Conservation (phyloP, 30 jellyfish, hydroid and myxozoan genomes). For the Clytia hemisphaerica region DNA sequence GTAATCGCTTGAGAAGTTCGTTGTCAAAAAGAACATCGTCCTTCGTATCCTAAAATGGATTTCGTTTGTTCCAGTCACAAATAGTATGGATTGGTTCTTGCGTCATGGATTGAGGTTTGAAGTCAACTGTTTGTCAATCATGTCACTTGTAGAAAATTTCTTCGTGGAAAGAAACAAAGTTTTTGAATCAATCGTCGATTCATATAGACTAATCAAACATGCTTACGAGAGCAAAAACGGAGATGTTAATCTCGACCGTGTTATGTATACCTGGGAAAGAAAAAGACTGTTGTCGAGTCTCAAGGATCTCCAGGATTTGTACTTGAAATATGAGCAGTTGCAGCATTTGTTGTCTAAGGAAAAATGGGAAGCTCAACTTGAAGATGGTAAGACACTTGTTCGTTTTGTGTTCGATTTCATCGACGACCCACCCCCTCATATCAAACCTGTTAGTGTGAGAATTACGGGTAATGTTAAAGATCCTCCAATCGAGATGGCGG, state of each 20-base stretch:
- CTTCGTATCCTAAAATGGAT: too few relatives aligned
- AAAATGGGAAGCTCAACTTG: too few relatives aligned
- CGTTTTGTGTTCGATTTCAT: neutral
- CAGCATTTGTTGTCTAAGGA: too few relatives aligned
- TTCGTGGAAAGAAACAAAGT: neutral
- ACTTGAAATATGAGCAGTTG: too few relatives aligned
- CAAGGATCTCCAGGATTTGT: neutral
- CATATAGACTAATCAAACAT: neutral
- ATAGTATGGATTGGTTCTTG: too few relatives aligned
- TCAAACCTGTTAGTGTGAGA: neutral
- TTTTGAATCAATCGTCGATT: neutral
- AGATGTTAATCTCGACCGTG: neutral
- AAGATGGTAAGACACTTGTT: neutral
- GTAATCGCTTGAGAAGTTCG: too few relatives aligned
- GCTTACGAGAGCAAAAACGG: neutral
- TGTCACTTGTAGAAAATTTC: neutral
- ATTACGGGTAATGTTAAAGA: neutral
- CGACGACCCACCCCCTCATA: neutral
- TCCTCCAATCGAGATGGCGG: neutral
- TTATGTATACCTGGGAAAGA: neutral
- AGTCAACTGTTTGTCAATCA: too few relatives aligned
- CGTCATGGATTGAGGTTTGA: too few relatives aligned
- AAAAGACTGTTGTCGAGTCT: neutral
- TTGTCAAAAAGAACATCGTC: too few relatives aligned
- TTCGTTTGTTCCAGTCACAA: too few relatives aligned